phyloP scores from a whole-genome alignment of 2,113 vertebrate species.

The Sakesphorus luctuosus region DNA sequence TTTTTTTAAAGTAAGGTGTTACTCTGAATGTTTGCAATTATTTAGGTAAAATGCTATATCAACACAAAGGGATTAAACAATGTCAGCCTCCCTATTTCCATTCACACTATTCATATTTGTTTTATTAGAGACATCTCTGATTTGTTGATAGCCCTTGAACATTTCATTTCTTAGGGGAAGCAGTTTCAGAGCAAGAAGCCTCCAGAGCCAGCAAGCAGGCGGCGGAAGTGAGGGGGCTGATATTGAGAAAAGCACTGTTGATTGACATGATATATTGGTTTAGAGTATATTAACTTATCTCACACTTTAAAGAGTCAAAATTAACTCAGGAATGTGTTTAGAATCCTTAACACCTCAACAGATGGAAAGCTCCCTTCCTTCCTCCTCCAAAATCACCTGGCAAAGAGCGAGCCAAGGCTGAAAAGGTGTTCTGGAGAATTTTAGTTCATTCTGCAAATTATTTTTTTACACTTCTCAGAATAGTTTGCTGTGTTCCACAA shows the following conservation, averaged over 20 bases:
- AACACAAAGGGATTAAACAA: not conserved
- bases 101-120: not conserved
- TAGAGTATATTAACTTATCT: constrained; percentile 63
- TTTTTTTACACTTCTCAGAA: constrained; percentile 41
- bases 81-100: not conserved
- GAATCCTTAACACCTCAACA: constrained; percentile 48
- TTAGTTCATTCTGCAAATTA: not conserved
- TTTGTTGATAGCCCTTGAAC: not conserved
- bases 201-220: constrained; percentile 21
- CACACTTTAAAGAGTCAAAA: constrained; percentile 61
- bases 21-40: not conserved
- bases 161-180: not conserved
- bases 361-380: constrained; percentile 43
- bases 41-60: not conserved
- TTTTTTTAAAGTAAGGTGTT: not conserved
- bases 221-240: constrained; percentile 44
- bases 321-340: constrained; percentile 52
- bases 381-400: constrained; percentile 43
- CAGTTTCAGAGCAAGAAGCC: constrained; percentile 20
- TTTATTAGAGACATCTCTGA: not conserved
- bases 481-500: not conserved
- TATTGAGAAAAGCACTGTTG: constrained; percentile 59
- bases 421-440: constrained; percentile 30
- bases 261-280: constrained; percentile 54
- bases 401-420: constrained; percentile 34